Base-by-base conservation (phyloP, 2,797 vertebrate genomes). In the Periparus ater region DNA sequence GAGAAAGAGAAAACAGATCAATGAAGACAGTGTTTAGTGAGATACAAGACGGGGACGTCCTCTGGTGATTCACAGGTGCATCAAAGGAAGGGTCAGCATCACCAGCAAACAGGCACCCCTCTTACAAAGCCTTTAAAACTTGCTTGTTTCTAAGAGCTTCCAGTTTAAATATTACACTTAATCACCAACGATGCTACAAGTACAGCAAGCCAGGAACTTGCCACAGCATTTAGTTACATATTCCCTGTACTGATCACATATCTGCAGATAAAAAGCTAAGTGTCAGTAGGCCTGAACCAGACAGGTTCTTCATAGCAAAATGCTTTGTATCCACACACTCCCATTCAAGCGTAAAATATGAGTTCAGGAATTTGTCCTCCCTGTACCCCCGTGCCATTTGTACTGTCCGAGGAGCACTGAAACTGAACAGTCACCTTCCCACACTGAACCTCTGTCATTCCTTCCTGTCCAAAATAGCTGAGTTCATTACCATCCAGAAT, bases 401-500 rank as follows among this genome's bases (percentile, higher is more conserved):
- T 99, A 97, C 99, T 99, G 95, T 99, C 99, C 4, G 99, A 99
- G 54, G 99, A 99, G 93, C 99, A 99, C 98, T 99, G 99, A 94
- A 99, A 99, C 96, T 99, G 99, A 93, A 99, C 99, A 88, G 99
- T 99, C 96, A 99, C 99, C 97, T 99, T 99, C 76, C 99, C 99
- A 95, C 99, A 99, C 95, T 99, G 99, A 67, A 99, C 99, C 96
- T 99, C 99, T 17, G 99, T 99, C 99, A 99, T 99, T 75, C 99
- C 99, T 91, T 99, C 99, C 83, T 99, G 99, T 89, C 99, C 99
- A 48, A 99, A 99, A 96, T 99, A 99, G 97, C 99, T 99, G 79
- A 99, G 98, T 97, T 99, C 99, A 0, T 98, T 99, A 71, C 99
- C 99, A 38, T 99, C 99, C 95, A 99, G 98, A 75, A 99, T 98